Evolutionary conservation across 2,797 vertebrate species (phyloP).

Genomic region (Myotis myotis): DNA sequence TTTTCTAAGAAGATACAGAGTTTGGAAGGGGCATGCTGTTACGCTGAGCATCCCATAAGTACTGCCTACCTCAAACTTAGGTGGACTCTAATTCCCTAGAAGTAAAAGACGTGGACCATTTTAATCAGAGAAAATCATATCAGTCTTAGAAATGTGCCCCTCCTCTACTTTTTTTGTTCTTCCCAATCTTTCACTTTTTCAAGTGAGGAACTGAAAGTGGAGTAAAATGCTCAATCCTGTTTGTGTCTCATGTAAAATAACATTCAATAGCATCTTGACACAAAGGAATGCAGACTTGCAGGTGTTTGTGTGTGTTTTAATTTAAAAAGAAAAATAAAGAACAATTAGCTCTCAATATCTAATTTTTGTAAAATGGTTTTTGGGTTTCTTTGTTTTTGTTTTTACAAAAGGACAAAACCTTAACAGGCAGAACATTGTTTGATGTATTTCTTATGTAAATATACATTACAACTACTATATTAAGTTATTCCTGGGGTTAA

Average conservation of each 20-base stretch:
- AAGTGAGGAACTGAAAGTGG: not conserved
- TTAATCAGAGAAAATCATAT: not conserved
- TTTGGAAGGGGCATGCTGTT: not conserved
- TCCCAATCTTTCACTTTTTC: not conserved
- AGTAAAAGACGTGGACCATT: not conserved
- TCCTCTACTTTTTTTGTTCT: not conserved
- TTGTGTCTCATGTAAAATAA: not conserved
- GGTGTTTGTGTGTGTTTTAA: not conserved
- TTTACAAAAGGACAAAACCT: slow-evolving; percentile 41
- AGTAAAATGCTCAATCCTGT: not conserved
- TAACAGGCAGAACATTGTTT: slow-evolving; percentile 57
- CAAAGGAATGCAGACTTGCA: not conserved
- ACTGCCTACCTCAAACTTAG: not conserved
- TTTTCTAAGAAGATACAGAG: not conserved
- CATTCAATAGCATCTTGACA: slow-evolving; percentile 31
- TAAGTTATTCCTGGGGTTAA: slow-evolving; percentile 60
- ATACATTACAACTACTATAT: slow-evolving; percentile 71
- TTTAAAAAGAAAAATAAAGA: slow-evolving; percentile 2
- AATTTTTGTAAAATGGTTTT: not conserved
- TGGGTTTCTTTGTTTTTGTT: not conserved
- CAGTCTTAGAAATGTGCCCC: not conserved
- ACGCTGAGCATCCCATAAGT: not conserved
- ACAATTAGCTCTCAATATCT: not conserved
- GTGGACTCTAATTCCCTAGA: not conserved
- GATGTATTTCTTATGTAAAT: slow-evolving; percentile 70